Base-by-base conservation (phyloP, 1,140 invertebrate species). In the Propsilocerus akamusi region DNA sequence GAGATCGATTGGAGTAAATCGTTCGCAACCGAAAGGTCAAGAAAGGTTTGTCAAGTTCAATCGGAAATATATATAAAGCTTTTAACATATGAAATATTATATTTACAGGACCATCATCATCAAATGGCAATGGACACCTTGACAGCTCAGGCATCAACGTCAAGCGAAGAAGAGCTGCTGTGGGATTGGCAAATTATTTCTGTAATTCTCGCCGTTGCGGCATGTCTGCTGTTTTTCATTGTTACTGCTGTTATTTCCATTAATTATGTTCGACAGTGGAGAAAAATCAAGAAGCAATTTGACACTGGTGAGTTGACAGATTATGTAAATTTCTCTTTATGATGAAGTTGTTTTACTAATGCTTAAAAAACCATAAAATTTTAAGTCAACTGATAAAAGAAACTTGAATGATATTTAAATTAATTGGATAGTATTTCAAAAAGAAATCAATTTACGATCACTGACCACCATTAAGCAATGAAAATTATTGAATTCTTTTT, bases 141-240 rank as follows among this genome's bases (percentile, higher is more conserved):
- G 26, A 24, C 32, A 17, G 49, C 30, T 8, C 14, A 41, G 17
- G 34, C n/a, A 17, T 14, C 34, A 17, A 17, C 10, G n/a, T 30
- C 28, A 30, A 30, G 28, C 10, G 28, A 41, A 41, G 34, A 41
- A 12, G 61, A 65, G 53, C 59, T 65, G 5, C 55, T 67, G 11
- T 72, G 70, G 71, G 73, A 78, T 57, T 79, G 76, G 77, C 76
- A 78, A 54, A 73, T 73, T 1, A 67, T 72, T 4, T 72, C 72
- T 2, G 57, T 79, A 52, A 69, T 73, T 4, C 62, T 74, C 20
- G 76, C 75, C 14, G 72, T 77, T 5, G 70, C 72, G 52, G 71
- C 75, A 30, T 78, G 76, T 59, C 67, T 79, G 24, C 56, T 78
- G 51, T 80, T 80, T 66, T 79, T 80, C 59, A 60, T 74, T 30